Conservation (phyloP, 1,140 invertebrate genomes). For the Neodiprion virginianus region DNA sequence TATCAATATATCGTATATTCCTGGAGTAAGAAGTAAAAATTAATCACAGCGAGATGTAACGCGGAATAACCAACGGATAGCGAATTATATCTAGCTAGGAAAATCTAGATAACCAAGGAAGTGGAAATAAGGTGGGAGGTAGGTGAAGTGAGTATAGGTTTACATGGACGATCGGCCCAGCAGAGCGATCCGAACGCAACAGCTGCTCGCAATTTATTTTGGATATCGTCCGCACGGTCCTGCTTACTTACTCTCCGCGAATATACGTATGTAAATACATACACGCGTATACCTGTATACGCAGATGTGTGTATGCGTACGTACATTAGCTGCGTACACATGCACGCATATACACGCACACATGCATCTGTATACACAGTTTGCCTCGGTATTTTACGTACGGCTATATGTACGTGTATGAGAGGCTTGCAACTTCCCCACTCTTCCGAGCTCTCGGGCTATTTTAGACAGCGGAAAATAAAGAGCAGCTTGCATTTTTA, state of each 20-base stretch:
- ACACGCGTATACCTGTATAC: background rate
- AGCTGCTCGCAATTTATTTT: constrained; percentile 60
- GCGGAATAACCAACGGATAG: too few species aligned
- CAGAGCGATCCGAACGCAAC: constrained; percentile 41
- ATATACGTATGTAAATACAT: background rate
- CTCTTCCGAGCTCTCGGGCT: constrained; percentile 32
- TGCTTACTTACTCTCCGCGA: constrained; percentile 15
- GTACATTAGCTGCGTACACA: constrained; percentile 10
- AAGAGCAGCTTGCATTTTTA: constrained; percentile 56
- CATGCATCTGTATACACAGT: background rate
- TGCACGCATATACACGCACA: background rate
- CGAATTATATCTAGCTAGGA: too few species aligned
- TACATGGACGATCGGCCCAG: constrained; percentile 12
- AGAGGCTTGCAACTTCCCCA: background rate
- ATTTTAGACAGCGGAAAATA: constrained; percentile 59
- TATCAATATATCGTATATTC: too few species aligned
- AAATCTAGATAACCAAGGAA: too few species aligned
- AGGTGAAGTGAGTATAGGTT: background rate
- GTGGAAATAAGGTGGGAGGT: too few species aligned
- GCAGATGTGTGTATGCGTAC: background rate
- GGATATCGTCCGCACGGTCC: constrained; percentile 41
- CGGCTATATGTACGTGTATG: background rate
- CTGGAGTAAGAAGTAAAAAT: too few species aligned
- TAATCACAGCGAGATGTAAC: too few species aligned
- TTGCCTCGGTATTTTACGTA: background rate